These are phyloP conservation scores for Craseonycteris thonglongyai DNA, from an alignment of 2,113 vertebrate species.

Conservation along the genomic window DNA sequence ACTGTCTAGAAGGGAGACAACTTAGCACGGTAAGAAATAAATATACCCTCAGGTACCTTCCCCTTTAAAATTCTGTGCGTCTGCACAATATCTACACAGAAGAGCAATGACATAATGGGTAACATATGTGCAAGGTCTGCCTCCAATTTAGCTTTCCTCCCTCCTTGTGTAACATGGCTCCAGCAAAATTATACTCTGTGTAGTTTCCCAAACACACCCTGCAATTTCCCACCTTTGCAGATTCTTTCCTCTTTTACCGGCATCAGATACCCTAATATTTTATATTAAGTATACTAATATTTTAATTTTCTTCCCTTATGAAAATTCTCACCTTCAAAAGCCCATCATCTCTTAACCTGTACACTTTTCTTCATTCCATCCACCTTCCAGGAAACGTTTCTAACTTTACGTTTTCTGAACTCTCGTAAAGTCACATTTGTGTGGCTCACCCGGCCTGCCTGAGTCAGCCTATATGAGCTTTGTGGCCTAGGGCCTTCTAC, in stretches of 20 bases:
- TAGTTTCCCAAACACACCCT: neutral
- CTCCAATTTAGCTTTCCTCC: neutral
- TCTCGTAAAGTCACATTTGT: neutral
- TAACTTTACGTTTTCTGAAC: neutral
- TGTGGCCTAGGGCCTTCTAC: neutral
- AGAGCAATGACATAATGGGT: neutral
- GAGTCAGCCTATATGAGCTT: neutral
- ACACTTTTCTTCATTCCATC: neutral
- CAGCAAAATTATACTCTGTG: neutral
- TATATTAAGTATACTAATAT: neutral
- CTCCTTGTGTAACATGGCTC: neutral
- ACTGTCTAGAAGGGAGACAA: neutral
- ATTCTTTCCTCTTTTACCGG: neutral
- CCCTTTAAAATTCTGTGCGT: neutral
- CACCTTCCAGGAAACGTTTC: neutral
- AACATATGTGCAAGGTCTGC: neutral
- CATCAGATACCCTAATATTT: neutral
- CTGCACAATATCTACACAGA: neutral
- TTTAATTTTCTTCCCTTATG: neutral
- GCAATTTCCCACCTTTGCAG: neutral
- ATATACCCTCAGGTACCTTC: neutral
- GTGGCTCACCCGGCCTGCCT: neutral
- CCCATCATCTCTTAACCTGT: neutral
- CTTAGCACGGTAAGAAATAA: neutral
- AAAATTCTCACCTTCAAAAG: neutral